Evolutionary conservation across 53 echinoderm and acorn worm species (phyloP), one percentile per base, ranked within the genome.

Genomic region (Henricia sp.): DNA sequence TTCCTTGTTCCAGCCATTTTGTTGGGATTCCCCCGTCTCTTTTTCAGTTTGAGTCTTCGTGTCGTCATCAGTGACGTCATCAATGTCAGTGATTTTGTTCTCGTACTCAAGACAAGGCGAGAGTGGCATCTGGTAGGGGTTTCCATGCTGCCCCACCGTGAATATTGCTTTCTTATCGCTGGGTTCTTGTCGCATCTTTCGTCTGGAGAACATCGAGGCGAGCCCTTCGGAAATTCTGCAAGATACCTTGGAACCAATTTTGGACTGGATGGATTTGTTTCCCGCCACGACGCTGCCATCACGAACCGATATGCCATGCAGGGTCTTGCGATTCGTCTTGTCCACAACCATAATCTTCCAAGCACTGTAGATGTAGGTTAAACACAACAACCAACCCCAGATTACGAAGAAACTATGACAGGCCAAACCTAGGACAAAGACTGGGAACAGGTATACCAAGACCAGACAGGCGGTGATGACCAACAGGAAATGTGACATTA

Each of bases 321-420:
- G 69, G 9, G 40, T 64, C 51, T 83, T 83, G 21, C 69, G 52
- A 23, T 54, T 83, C 8, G 36, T 33, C 24, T 68, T 53, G 14
- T 67, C 83, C 3, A 33, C 26, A 36, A 55, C 54, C 53, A 68
- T 52, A 16, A 83, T 68, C 35, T 83, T 83, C 68, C 69, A 40
- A 3, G 83, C 83, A 37, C 83, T 69, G 57, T 68, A 68, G 9
- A 83, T 55, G 83, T 68, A 83, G 19, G 83, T 65, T 13, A 91
- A 43, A 14, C 67, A 38, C 6, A 95, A 76, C 10, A 90, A 52
- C 6, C 84, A 0, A 4, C 92, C 95, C 92, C 92, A 95, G 4
- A 92, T 19, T 5, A 95, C 82, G 48, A 90, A 95, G 71, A 90
- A 90, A 35, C 95, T 92, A 34, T 95, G 92, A 36, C 95, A 95